These are phyloP conservation scores for Pseudoips prasinana DNA, from an alignment of 2,888 invertebrate genomes.

Conservation along the genomic window DNA sequence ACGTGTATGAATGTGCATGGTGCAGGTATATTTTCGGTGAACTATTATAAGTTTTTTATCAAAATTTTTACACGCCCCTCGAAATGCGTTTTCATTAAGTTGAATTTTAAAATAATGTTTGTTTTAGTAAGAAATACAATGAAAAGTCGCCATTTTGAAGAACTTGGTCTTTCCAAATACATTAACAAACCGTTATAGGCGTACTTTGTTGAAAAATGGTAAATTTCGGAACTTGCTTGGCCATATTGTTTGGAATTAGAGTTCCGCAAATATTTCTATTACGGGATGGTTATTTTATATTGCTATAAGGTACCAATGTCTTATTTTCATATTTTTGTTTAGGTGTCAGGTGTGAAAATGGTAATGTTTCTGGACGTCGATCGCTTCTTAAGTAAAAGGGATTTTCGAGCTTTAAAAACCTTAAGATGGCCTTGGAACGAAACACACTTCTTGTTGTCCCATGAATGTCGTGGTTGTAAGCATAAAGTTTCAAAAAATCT, in stretches of 20 bases:
- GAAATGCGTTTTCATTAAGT: conserved; percentile 3
- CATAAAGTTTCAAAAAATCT: too few relatives aligned
- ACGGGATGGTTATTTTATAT: too few relatives aligned
- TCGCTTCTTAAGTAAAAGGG: conserved; percentile 3
- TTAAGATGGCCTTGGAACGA: neutral
- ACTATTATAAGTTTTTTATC: conserved; percentile 2
- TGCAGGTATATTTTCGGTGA: conserved; percentile 2
- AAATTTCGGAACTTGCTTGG: neutral
- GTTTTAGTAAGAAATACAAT: neutral
- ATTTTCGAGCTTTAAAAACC: conserved; percentile 5
- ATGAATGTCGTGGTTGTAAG: too few relatives aligned
- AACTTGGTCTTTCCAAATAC: conserved; percentile 2
- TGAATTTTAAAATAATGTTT: conserved; percentile 1
- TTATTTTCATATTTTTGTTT: too few relatives aligned
- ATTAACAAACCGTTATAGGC: conserved; percentile 3
- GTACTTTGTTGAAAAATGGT: conserved; percentile 2
- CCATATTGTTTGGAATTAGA: too few relatives aligned
- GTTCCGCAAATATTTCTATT: too few relatives aligned
- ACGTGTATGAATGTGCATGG: neutral
- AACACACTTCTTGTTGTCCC: too few relatives aligned
- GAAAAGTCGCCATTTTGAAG: conserved; percentile 2
- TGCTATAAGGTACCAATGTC: too few relatives aligned
- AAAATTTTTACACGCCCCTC: conserved; percentile 2
- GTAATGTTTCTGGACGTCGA: conserved; percentile 5
- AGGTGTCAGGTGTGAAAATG: conserved; percentile 2